Evolutionary conservation across 2,888 invertebrate genomes (phyloP), one percentile per base, ranked within the genome.

Genomic region (Anthophora plumipes): DNA sequence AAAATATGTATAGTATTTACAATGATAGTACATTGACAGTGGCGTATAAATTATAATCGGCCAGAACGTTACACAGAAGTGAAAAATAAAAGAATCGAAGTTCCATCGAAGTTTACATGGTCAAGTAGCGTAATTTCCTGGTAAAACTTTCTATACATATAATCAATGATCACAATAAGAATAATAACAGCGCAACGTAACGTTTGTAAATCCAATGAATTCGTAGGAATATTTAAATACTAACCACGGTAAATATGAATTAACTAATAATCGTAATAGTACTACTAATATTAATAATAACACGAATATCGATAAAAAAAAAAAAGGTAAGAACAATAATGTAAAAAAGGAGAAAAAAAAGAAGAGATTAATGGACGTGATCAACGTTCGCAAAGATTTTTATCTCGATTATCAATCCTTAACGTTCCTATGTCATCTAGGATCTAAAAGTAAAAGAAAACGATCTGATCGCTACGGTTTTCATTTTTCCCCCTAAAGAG

Each of bases 1-100:
- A 91, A 91, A 91, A 91, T 91, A 91, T 91, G 86, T 91, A 91
- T 91, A 91, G 86, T 91, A 91, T 91, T 89, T 91, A 91, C 91
- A 91, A 78, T 88, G 88, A 88, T 90, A 86, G 85, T 86, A 86
- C 85, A 82, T 88, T 78, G 85, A 82, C 82, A 83, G 54, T 76
- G 78, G 84, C 70, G 71, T 89, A 88, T 79, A 88, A 87, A 89
- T 85, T 70, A 88, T 88, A 84, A 68, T 74, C 67, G 70, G 59
- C 63, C 75, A 55, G 72, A 81, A 81, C 52, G 60, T 80, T 71
- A 60, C 59, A 67, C 48, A 72, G 25, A 76, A 82, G n/a, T n/a
- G n/a, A n/a, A n/a, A n/a, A n/a, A n/a, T n/a, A n/a, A 31, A 1
- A 22, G 41, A 78, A 83, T 75, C 41, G 54, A 71, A 83, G 80